Conservation (phyloP, 2,113 vertebrate species). For the Limanda limanda region DNA sequence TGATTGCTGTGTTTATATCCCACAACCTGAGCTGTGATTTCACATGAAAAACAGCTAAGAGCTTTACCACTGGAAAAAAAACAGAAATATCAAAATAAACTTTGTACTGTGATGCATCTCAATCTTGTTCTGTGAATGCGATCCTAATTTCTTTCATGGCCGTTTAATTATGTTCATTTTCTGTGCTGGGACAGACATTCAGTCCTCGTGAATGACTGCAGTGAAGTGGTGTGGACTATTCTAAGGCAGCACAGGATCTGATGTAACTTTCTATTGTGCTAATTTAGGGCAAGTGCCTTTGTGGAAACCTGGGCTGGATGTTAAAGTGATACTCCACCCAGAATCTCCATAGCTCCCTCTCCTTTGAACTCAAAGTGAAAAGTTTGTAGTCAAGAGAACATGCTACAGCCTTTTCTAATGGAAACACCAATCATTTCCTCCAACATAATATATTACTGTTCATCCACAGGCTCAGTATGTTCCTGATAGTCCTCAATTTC, state of each 20-base stretch:
- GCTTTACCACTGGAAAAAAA: not conserved
- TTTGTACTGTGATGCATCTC: not conserved
- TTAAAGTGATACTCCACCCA: slow-evolving; percentile 37
- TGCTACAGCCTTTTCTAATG: not conserved
- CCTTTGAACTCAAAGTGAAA: not conserved
- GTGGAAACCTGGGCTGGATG: slow-evolving; percentile 42
- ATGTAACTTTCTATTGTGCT: slow-evolving; percentile 55
- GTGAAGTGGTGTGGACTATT: not conserved
- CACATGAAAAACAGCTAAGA: not conserved
- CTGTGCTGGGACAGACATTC: slow-evolving; percentile 1
- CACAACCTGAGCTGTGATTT: not conserved
- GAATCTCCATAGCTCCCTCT: not conserved
- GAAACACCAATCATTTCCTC: not conserved
- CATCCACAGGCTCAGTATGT: not conserved
- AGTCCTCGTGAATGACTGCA: slow-evolving; percentile 12
- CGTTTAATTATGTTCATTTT: slow-evolving; percentile 11
- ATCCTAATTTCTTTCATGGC: not conserved
- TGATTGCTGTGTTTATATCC: not conserved
- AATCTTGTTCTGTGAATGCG: not conserved
- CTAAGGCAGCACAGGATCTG: slow-evolving; percentile 52
- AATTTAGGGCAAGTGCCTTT: slow-evolving; percentile 19
- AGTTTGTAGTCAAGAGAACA: not conserved
- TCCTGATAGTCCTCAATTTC: not conserved
- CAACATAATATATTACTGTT: not conserved
- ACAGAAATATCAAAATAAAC: no score